Conservation (phyloP, 2,888 invertebrate species). For the Nephrotoma guestfalica region DNA sequence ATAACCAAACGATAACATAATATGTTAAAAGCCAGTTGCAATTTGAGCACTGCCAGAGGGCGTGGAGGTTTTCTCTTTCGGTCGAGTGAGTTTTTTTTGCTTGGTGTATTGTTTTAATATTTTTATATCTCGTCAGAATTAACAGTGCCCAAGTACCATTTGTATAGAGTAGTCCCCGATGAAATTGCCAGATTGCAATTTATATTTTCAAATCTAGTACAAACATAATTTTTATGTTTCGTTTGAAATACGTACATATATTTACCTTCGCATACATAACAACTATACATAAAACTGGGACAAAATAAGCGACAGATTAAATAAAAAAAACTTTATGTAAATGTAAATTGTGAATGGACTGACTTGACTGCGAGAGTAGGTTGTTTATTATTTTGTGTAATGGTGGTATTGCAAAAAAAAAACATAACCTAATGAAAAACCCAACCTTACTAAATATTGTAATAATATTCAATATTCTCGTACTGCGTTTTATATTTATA, state of each 20-base stretch:
- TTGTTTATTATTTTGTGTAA: not conserved
- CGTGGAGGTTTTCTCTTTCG: constrained; percentile 5
- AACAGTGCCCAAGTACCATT: not conserved
- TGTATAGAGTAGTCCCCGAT: not conserved
- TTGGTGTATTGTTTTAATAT: not conserved
- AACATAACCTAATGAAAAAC: not conserved
- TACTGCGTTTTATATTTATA: not conserved
- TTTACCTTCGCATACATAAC: not conserved
- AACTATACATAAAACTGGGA: not conserved
- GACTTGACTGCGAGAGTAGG: not conserved
- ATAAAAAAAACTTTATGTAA: not conserved
- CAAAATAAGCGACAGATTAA: not conserved
- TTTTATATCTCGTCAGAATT: not conserved
- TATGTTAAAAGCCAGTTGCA: constrained; percentile 5
- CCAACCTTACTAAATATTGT: not conserved
- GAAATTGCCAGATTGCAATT: not conserved
- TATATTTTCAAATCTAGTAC: not conserved
- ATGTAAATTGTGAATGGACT: not conserved
- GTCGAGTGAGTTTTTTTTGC: not conserved
- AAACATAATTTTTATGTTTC: not conserved
- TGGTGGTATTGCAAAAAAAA: not conserved
- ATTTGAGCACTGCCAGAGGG: constrained; percentile 6
- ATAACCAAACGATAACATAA: not conserved
- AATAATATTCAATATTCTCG: not conserved
- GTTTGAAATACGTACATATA: not conserved